These are phyloP conservation scores for Polylopha cassiicola DNA, from an alignment of 2,888 invertebrate species.

Conservation along the genomic window DNA sequence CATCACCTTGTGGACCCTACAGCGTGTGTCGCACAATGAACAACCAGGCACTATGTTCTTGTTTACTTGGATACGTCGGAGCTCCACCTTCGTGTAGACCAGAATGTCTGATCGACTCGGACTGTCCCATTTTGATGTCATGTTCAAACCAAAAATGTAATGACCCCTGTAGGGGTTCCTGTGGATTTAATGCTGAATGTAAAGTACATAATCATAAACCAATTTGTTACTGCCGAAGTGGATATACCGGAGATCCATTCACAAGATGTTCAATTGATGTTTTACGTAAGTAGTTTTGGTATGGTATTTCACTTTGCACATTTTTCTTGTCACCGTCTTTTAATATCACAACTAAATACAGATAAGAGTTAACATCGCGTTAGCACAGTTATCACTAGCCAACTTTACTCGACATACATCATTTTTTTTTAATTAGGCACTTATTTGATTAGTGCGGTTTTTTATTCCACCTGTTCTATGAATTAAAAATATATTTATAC, in stretches of 20 bases:
- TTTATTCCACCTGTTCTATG: no score
- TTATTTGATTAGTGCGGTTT: no score
- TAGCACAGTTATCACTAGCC: no score
- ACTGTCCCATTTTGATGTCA: constrained; percentile 84
- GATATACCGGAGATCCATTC: constrained; percentile 89
- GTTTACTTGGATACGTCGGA: constrained; percentile 85
- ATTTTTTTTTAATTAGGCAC: no score
- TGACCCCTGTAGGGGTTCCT: constrained; percentile 88
- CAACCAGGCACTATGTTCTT: constrained; percentile 83
- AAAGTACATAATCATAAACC: constrained; percentile 90
- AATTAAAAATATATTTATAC: constrained; percentile 19
- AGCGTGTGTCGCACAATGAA: constrained; percentile 80
- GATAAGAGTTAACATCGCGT: no score
- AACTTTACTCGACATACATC: no score
- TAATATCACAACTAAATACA: no score
- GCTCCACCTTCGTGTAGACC: constrained; percentile 87
- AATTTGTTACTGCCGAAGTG: constrained; percentile 86
- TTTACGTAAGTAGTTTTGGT: constrained; percentile 44
- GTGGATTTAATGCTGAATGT: constrained; percentile 87
- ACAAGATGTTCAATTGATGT: constrained; percentile 73
- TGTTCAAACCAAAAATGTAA: constrained; percentile 88
- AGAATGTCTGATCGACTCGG: constrained; percentile 89
- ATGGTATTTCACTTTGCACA: no score
- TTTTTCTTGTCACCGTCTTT: no score
- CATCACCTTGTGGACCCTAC: constrained; percentile 87